These are phyloP conservation scores for Drosophila ustulata DNA, from an alignment of 2,888 invertebrate species.

Conservation along the genomic window DNA sequence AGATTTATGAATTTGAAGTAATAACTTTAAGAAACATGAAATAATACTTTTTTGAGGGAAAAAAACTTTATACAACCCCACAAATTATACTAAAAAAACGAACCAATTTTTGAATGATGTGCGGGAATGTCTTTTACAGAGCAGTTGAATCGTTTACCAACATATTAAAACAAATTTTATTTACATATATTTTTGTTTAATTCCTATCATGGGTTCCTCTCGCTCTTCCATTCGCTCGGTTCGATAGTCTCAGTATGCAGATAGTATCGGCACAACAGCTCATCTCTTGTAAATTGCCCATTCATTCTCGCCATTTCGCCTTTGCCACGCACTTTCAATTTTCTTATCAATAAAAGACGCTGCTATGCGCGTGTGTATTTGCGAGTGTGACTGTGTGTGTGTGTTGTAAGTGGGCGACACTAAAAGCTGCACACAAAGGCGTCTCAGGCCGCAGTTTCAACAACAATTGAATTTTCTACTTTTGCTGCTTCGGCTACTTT, in stretches of 20 bases:
- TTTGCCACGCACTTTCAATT: constrained; percentile 71
- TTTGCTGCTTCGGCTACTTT: constrained; percentile 66
- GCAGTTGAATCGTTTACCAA: no score
- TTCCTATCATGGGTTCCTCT: background rate
- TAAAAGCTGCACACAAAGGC: constrained; percentile 50
- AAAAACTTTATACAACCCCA: no score
- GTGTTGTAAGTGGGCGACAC: constrained; percentile 64
- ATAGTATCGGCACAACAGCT: background rate
- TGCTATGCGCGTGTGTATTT: constrained; percentile 22
- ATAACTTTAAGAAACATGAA: no score
- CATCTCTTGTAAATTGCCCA: constrained; percentile 4
- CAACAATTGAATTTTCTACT: constrained; percentile 77
- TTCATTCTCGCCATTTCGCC: constrained; percentile 7
- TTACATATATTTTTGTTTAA: no score
- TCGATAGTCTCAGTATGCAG: background rate
- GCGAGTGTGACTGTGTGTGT: constrained; percentile 46
- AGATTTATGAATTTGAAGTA: no score
- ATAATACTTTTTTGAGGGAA: no score
- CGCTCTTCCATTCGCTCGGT: background rate
- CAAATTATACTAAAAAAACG: no score
- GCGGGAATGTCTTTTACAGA: no score
- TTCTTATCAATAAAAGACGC: constrained; percentile 70
- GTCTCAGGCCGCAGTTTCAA: constrained; percentile 39
- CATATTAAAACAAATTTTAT: no score
- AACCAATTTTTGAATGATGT: no score